Evolutionary conservation across 2,113 vertebrate species (phyloP), one percentile per base, ranked within the genome.

Genomic region (Brachyhypopomus gauderio): DNA sequence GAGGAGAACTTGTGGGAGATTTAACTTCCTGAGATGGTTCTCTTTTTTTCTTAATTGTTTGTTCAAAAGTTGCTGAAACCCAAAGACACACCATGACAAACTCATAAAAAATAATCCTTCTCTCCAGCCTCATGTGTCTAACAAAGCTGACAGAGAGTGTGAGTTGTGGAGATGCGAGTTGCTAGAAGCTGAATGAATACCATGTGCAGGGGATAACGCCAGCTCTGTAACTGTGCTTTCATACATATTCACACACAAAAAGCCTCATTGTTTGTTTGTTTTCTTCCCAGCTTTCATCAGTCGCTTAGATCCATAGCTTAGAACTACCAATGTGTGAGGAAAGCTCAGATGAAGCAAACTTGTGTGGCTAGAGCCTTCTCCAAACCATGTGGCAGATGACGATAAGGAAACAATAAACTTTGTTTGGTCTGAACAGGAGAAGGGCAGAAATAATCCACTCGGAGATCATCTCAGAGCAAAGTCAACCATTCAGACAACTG

Each of bases 191-290:
- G 38, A 70, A n/a, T 11, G 2, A 41, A 70, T 22, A 70, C 34
- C 19, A 70, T 70, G 19, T 70, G 66, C 36, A 70, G 17, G 66
- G 38, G 9, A 14, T 16, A 11, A 70, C 41, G 36, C 66, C 36
- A 70, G 4, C 66, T 70, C 64, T 20, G 11, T 12, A n/a, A 70
- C 17, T 22, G 34, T n/a, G 66, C 69, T 23, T 48, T 66, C 60
- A 82, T 55, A 36, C 55, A 64, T 6, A 55, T 72, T 72, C 30
- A 88, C 79, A 74, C 82, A 64, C 59, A 55, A 19, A 78, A 75
- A 75, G 81, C 76, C 80, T 83, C 80, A 25, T 52, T 72, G 55
- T 63, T 19, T 36, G 20, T n/a, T 70, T 20, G 58, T 60, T 22
- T n/a, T 1, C 9, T 52, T 52, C 45, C 12, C 19, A 41, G 66